Conservation (phyloP, 1,140 invertebrate genomes). For the Drosophila kohkoa region DNA sequence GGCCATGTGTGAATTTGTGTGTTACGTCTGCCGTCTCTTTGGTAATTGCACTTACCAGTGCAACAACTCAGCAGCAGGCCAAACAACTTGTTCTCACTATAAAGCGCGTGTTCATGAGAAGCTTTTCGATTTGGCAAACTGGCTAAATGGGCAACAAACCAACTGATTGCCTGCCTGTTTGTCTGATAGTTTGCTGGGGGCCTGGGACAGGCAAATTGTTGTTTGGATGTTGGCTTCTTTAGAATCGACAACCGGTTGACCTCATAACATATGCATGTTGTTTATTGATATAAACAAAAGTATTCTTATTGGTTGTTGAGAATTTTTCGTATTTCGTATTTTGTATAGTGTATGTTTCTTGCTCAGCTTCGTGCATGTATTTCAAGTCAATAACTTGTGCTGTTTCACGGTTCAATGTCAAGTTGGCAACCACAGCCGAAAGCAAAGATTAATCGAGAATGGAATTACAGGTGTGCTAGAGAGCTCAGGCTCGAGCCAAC, state of each 20-base stretch:
- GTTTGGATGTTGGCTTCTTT: conserved; percentile 30
- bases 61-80: conserved; percentile 20
- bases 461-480: conserved; percentile 45
- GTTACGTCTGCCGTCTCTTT: not conserved
- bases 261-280: conserved; percentile 70
- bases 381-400: conserved; percentile 52
- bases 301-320: conserved; percentile 63
- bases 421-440: conserved; percentile 35
- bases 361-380: conserved; percentile 38
- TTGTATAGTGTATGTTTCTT: not conserved
- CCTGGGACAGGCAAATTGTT: conserved; percentile 4
- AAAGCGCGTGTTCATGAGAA: conserved; percentile 11
- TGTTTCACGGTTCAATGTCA: conserved; percentile 64
- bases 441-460: conserved; percentile 21
- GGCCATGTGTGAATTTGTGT: conserved; percentile 26
- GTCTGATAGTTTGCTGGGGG: conserved; percentile 8
- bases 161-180: not conserved
- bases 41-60: conserved; percentile 37
- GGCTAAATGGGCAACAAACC: not conserved
- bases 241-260: conserved; percentile 77
- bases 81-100: conserved; percentile 14
- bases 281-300: conserved; percentile 61
- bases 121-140: conserved; percentile 9
- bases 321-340: conserved; percentile 14
- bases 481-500: not conserved